These are phyloP conservation scores for Sternotherus odoratus DNA, from an alignment of 2,797 vertebrate species.

Conservation along the genomic window DNA sequence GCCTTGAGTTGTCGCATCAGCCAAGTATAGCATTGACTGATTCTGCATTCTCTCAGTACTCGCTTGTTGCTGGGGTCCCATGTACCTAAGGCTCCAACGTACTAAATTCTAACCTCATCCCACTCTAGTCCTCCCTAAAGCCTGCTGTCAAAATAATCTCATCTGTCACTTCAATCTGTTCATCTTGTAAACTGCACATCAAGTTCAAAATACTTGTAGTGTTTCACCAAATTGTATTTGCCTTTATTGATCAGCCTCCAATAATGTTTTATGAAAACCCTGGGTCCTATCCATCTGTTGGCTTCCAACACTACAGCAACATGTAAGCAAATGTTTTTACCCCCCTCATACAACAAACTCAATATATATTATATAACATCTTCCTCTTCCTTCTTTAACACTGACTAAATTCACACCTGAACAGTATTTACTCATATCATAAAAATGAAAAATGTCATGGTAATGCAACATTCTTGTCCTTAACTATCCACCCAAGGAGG, in stretches of 20 bases:
- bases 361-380: neutral
- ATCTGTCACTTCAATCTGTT: neutral
- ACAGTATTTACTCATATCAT: neutral
- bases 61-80: no score
- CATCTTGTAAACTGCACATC: neutral
- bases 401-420: neutral
- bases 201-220: neutral
- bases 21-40: no score
- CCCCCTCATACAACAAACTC: neutral
- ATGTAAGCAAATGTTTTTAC: neutral
- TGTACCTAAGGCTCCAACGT: no score
- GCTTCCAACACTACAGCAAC: neutral
- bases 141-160: neutral
- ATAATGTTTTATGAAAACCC: accelerated
- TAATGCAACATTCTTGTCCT: neutral
- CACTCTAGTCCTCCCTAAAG: neutral
- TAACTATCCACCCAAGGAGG: neutral
- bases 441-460: neutral
- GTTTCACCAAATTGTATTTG: neutral
- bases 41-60: no score
- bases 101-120: neutral
- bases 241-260: neutral
- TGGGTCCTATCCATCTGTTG: neutral
- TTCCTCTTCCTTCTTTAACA: neutral
- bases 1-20: no score